Evolutionary conservation across 2,113 vertebrate species (phyloP), one percentile per base, ranked within the genome.

Genomic region (Spea bombifrons): DNA sequence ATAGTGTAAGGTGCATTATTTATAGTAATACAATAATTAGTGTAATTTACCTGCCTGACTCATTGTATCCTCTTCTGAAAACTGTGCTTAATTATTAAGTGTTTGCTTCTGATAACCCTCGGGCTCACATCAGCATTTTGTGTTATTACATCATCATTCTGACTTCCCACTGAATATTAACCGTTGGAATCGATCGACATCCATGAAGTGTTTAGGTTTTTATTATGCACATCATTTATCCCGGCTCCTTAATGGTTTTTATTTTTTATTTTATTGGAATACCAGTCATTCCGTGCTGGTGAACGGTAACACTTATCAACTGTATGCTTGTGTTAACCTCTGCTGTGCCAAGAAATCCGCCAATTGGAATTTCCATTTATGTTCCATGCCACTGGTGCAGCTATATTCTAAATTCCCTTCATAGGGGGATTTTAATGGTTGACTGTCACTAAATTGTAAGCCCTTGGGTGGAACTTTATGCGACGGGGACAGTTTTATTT

Each of bases 81-180:
- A 52, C 50, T 52, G 50, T 52, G 50, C 50, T 7, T 52, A 1
- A 52, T 59, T 81, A 65, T 61, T 67, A 83, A 52, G 50, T 3
- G 50, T 10, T 52, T 74, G 71, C 44, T 46, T 67, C 82, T 78
- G 59, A n/a, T 43, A 75, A 50, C 78, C 76, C 30, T 86, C 81
- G 47, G 76, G 66, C 49, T 84, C 16, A 77, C 66, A 69, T 70
- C 53, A 61, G 66, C 75, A 61, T 59, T 66, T 63, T 57, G 44
- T 75, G 63, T 30, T 30, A 67, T 17, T 66, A 63, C 67, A 78
- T 50, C 47, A 77, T 77, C 66, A 78, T 49, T 71, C 50, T 48
- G 48, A n/a, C 55, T 44, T 71, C 49, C 57, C 12, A 55, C 67
- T 78, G 67, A 77, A 77, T 77, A 77, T 77, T 78, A 78, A 78